These are phyloP conservation scores for Acrossocheilus fasciatus DNA, from an alignment of 2,797 vertebrate genomes.

Conservation along the genomic window DNA sequence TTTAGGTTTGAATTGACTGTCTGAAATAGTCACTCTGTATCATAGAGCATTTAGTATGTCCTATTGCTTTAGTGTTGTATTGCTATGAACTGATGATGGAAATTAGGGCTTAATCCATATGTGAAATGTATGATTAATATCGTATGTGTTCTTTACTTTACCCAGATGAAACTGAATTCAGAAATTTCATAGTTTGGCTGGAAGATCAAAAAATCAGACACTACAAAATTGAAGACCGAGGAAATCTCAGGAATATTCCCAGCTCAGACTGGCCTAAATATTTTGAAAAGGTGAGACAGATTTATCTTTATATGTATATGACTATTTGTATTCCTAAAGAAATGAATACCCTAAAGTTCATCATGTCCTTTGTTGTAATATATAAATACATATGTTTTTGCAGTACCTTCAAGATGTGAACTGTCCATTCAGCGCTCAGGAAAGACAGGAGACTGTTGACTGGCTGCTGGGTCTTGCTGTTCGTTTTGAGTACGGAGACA, in stretches of 20 bases:
- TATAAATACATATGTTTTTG: neutral
- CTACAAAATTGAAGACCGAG: slow-evolving; percentile 97
- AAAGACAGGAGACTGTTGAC: slow-evolving; percentile 89
- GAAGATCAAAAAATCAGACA: slow-evolving; percentile 99
- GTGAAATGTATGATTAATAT: neutral
- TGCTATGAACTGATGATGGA: neutral
- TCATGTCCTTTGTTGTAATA: neutral
- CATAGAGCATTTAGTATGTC: neutral
- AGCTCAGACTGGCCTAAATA: slow-evolving; percentile 91
- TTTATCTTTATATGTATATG: neutral
- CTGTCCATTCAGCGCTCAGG: slow-evolving; percentile 89
- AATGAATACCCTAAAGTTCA: neutral
- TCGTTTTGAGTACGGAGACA: slow-evolving; percentile 95
- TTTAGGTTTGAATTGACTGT: neutral
- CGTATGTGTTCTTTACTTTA: slow-evolving; percentile 4
- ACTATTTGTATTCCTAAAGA: neutral
- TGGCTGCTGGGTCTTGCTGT: slow-evolving; percentile 96
- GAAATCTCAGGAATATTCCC: slow-evolving; percentile 94
- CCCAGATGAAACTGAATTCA: slow-evolving; percentile 95
- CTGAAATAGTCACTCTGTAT: neutral
- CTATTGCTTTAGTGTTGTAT: neutral
- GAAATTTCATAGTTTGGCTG: slow-evolving; percentile 97
- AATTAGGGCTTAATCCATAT: too few relatives aligned
- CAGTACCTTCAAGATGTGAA: slow-evolving; percentile 94
- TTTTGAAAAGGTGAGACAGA: slow-evolving; percentile 86